Conservation (phyloP, 1,140 invertebrate species). For the Apis mellifera region DNA sequence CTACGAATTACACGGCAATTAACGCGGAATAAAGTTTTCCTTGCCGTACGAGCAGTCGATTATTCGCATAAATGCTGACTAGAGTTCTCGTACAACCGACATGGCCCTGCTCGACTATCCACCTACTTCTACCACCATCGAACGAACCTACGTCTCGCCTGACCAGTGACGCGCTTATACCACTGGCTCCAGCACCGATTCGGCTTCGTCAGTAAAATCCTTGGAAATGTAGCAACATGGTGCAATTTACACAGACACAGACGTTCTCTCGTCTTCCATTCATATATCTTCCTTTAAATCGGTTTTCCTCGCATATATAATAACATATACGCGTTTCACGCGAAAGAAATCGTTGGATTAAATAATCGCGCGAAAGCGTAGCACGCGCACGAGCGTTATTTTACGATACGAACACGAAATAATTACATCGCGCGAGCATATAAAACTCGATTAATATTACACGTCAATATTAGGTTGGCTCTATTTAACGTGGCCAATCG, state of each 20-base stretch:
- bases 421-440: conserved; percentile 41
- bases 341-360: not conserved
- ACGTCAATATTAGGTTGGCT: conserved; percentile 53
- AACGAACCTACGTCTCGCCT: not conserved
- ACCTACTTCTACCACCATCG: conserved; percentile 33
- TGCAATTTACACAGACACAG: not conserved
- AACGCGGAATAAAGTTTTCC: not conserved
- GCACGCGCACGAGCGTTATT: too few species aligned
- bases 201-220: not conserved
- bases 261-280: not conserved
- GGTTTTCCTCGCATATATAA: too few species aligned
- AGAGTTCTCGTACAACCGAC: not conserved
- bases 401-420: conserved; percentile 41
- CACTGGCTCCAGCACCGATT: conserved; percentile 19
- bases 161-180: conserved; percentile 33
- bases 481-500: conserved; percentile 48
- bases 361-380: not conserved
- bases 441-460: conserved; percentile 53
- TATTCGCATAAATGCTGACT: conserved; percentile 33
- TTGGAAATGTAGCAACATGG: not conserved
- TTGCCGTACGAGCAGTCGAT: conserved; percentile 2
- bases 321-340: not conserved
- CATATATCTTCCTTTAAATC: not conserved
- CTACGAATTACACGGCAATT: conserved; percentile 2
- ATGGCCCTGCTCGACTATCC: conserved; percentile 6